phyloP scores from a whole-genome alignment of 2,113 vertebrate genomes.

The Neofelis nebulosa region DNA sequence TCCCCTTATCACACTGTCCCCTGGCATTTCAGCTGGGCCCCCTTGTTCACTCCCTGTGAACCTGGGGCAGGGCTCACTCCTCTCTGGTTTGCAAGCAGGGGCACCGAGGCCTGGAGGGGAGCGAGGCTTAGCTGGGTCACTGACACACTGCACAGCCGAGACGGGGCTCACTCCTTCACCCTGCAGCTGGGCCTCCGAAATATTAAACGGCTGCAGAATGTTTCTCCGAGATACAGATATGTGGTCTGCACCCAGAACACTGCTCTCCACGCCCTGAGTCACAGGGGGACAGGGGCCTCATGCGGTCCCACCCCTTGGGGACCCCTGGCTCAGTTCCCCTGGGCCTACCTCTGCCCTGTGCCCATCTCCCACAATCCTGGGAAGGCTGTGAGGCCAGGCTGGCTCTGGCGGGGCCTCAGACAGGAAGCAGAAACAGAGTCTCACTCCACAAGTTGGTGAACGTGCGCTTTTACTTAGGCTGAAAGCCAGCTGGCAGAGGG shows the following conservation, averaged over 20 bases:
- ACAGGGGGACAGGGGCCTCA: not conserved
- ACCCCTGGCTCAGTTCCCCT: not conserved
- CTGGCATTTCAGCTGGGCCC: not conserved
- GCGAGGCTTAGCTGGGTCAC: no score
- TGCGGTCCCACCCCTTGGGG: not conserved
- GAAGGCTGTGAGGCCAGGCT: not conserved
- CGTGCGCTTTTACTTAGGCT: not conserved
- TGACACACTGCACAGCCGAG: not conserved
- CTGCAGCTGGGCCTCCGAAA: no score
- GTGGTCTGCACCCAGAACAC: not conserved
- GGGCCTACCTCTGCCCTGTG: not conserved
- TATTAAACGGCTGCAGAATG: accelerated
- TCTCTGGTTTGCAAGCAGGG: no score
- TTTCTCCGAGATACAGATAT: not conserved
- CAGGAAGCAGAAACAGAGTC: not conserved
- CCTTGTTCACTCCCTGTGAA: not conserved
- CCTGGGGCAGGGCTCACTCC: not conserved
- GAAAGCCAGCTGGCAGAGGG: slow-evolving; percentile 20
- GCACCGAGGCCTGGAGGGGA: not conserved
- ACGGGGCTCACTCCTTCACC: not conserved
- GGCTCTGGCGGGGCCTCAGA: not conserved
- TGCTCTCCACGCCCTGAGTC: not conserved
- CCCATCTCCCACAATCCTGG: not conserved
- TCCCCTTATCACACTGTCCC: not conserved
- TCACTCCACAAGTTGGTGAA: not conserved